Evolutionary conservation across 2,888 invertebrate genomes (phyloP).

Genomic region (Vannuccia rotundouncinata): DNA sequence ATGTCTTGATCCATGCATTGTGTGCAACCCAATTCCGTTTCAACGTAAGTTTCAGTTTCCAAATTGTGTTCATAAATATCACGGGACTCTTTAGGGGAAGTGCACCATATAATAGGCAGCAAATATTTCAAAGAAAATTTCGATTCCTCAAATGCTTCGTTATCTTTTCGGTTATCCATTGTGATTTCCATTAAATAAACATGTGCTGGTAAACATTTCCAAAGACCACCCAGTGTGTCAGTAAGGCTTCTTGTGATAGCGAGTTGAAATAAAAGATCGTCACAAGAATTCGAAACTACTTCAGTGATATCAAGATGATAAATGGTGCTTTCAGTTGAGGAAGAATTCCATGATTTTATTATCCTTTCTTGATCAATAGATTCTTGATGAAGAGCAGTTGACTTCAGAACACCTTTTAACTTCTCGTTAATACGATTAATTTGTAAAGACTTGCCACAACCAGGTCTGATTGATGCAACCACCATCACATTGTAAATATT

Average conservation of each 20-base stretch:
- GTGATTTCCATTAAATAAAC: neutral
- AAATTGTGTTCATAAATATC: neutral
- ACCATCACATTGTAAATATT: neutral
- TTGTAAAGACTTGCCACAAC: neutral
- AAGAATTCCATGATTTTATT: neutral
- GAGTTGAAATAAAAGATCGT: slow-evolving; percentile 1
- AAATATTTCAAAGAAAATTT: neutral
- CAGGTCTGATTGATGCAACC: neutral
- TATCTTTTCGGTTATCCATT: no score
- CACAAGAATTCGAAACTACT: neutral
- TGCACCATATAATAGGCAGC: neutral
- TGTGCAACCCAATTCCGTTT: neutral
- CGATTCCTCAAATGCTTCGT: neutral
- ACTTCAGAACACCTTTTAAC: neutral
- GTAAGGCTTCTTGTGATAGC: neutral
- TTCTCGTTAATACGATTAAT: neutral
- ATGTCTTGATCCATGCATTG: neutral
- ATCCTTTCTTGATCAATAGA: neutral
- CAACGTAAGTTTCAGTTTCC: neutral
- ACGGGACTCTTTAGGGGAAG: neutral
- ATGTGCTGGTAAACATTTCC: neutral
- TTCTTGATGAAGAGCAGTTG: neutral
- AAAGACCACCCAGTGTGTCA: neutral
- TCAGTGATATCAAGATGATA: slow-evolving; percentile 1
- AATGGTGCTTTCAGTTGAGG: neutral